These are phyloP conservation scores for Atherinosoma microstoma DNA, from an alignment of 2,797 vertebrate genomes.

Conservation along the genomic window DNA sequence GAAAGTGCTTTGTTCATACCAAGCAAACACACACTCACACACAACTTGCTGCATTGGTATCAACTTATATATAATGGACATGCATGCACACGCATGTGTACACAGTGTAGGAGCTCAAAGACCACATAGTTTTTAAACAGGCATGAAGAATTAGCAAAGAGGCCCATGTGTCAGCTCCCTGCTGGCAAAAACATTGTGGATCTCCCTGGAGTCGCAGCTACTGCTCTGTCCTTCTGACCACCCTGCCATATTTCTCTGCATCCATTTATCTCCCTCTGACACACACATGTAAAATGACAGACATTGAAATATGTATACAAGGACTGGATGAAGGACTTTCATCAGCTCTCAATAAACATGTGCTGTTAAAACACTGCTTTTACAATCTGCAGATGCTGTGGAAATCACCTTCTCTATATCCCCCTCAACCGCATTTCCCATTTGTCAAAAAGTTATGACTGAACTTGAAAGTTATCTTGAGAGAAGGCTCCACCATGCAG, in stretches of 20 bases:
- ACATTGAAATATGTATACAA: conserved; percentile 37
- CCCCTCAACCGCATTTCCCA: conserved; percentile 35
- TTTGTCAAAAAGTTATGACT: conserved; percentile 49
- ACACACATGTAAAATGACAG: conserved; percentile 15
- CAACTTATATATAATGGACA: conserved; percentile 36
- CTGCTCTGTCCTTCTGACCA: conserved; percentile 45
- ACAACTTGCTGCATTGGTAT: conserved; percentile 36
- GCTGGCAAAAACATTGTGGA: conserved; percentile 56
- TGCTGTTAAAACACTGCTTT: conserved; percentile 69
- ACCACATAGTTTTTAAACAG: conserved; percentile 58
- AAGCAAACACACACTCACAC: conserved; percentile 47
- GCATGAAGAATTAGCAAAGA: conserved; percentile 66
- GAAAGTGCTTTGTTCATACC: conserved; percentile 70
- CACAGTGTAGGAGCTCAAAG: conserved; percentile 31
- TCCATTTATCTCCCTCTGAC: conserved; percentile 27
- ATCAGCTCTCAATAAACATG: conserved; percentile 62
- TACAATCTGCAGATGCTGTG: conserved; percentile 67
- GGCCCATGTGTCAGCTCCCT: conserved; percentile 69
- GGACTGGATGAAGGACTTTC: conserved; percentile 44
- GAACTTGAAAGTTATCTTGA: conserved; percentile 48
- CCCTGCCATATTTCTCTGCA: conserved; percentile 20
- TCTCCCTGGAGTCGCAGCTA: conserved; percentile 57
- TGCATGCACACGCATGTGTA: conserved; percentile 25
- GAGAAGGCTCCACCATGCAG: conserved; percentile 2
- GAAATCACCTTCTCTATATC: conserved; percentile 55